Evolutionary conservation across 2,797 vertebrate genomes (phyloP), one percentile per base, ranked within the genome.

Genomic region (Schizopygopsis pylzovi): DNA sequence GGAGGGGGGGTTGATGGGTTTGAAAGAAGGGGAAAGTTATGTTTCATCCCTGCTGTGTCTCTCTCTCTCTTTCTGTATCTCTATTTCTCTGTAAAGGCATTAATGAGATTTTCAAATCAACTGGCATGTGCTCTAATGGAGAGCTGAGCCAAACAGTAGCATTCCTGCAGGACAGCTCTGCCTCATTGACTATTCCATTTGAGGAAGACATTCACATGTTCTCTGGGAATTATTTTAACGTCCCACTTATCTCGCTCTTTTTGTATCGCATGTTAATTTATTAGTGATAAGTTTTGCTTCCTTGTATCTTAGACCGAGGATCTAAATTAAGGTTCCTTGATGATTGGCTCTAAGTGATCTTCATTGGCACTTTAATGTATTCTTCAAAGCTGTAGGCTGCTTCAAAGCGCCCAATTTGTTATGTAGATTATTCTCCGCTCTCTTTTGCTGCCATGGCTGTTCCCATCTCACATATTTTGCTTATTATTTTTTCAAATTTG

Each of bases 151-250:
- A 94, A 94, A 89, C 94, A 91, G 91, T 82, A 90, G 75, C 90
- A 89, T 91, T 94, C 93, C 94, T 92, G 90, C 91, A 94, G 93
- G 93, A 95, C 90, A 89, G 90, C 90, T 88, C 77, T 90, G 90
- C 91, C 93, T 96, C 96, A 96, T 97, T 95, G 93, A 12, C 90
- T 89, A 97, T 97, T 97, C 96, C 94, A 94, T 96, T 96, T 94
- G 95, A 96, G 94, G 95, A 94, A 94, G 93, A 90, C 92, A 92
- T 92, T 93, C 92, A 52, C 92, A 92, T 87, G 20, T 90, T 88
- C 87, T 90, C 87, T 85, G 83, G 91, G 88, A 87, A 90, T 91
- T 91, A 92, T 94, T 93, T 93, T 83, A 85, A 88, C 92, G 92
- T 93, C 92, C 93, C 92, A 93, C 91, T 92, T 94, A 93, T 85